Percentiles rank a stretch among this genome's conserved stretches.
These are phyloP conservation scores for Macquaria ambigua DNA, from an alignment of 2,113 vertebrate species.

Conservation along the genomic window DNA sequence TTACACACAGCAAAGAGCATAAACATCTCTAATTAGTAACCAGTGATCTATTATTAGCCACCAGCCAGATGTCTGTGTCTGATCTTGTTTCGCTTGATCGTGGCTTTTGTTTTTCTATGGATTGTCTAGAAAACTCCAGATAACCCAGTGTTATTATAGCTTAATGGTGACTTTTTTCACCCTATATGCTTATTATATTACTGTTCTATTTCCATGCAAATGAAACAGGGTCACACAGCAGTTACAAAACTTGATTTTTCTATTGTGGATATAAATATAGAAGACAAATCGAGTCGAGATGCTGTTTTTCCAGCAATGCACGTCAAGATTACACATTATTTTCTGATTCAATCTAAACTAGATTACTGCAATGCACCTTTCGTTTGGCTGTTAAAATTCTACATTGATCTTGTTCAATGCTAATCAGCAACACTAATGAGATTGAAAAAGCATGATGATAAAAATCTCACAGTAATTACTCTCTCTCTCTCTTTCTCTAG, in stretches of 20 bases:
- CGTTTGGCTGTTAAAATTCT: conserved; percentile 7
- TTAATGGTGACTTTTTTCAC: background rate
- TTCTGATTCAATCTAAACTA: conserved; percentile 6
- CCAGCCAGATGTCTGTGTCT: conserved; percentile 24
- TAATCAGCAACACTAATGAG: conserved; percentile 34
- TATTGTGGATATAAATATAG: background rate
- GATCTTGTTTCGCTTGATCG: conserved; percentile 10
- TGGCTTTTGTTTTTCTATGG: background rate
- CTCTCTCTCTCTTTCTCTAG: no score
- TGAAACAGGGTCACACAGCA: conserved; percentile 2
- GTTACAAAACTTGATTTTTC: background rate
- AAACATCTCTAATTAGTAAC: conserved; percentile 34
- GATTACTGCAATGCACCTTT: conserved; percentile 2
- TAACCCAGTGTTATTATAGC: background rate
- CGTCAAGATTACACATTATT: background rate
- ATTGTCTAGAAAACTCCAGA: background rate
- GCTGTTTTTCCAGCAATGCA: conserved; percentile 1
- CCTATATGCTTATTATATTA: background rate
- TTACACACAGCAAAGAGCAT: conserved; percentile 5
- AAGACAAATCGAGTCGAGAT: background rate
- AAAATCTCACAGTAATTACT: conserved; percentile 24
- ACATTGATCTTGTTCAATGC: conserved; percentile 21
- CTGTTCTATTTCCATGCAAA: conserved; percentile 1
- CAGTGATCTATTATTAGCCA: conserved; percentile 50
- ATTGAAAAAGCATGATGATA: background rate